Evolutionary conservation across 2,888 invertebrate species (phyloP).

Genomic region (Salticus scenicus): DNA sequence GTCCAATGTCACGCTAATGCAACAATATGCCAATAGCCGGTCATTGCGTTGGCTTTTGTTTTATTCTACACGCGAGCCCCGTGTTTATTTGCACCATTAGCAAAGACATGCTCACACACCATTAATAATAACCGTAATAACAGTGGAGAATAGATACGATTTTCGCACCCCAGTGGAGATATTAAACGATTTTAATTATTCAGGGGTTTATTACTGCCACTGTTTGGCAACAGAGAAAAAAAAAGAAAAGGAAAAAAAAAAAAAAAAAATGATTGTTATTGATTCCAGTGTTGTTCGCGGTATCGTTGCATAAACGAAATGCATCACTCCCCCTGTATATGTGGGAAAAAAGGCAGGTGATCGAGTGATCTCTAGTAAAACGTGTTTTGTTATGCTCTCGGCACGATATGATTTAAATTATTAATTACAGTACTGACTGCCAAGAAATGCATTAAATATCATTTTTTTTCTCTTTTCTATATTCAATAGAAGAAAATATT

Average conservation of each 20-base stretch:
- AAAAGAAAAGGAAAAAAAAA: neutral
- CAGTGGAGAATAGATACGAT: neutral
- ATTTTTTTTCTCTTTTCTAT: no score
- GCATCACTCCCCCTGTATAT: neutral
- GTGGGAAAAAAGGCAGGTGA: constrained; percentile 7
- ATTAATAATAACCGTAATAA: constrained; percentile 6
- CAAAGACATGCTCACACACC: constrained; percentile 18
- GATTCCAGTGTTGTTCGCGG: neutral
- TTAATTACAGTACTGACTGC: no score
- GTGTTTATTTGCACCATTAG: constrained; percentile 56
- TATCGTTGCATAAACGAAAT: neutral
- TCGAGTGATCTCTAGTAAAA: neutral
- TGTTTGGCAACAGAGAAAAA: neutral
- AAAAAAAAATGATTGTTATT: neutral
- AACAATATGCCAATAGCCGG: neutral
- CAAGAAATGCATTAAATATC: no score
- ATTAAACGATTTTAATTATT: constrained; percentile 17
- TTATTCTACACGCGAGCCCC: constrained; percentile 21
- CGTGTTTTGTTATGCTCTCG: neutral
- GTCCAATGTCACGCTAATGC: neutral
- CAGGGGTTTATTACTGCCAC: neutral
- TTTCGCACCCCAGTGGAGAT: neutral
- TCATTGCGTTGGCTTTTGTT: constrained; percentile 14
- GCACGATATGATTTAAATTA: neutral
- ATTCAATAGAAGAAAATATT: no score